Conservation (phyloP, 1,140 invertebrate species). For the Brachystomella parvula region DNA sequence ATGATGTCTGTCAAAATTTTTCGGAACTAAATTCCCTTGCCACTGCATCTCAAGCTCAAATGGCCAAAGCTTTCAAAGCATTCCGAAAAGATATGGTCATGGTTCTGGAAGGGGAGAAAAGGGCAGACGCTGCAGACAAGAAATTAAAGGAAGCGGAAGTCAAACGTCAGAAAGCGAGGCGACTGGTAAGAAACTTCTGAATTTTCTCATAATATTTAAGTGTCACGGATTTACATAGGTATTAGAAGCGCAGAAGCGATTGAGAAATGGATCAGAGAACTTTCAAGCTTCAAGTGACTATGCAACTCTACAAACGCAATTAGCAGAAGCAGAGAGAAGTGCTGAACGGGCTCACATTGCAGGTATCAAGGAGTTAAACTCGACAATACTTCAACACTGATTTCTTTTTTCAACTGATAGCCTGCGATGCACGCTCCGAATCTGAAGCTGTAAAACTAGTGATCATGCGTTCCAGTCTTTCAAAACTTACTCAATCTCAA, state of each 20-base stretch:
- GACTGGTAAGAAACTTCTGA: conserved; percentile 38
- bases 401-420: conserved; percentile 39
- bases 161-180: conserved; percentile 31
- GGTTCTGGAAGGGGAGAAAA: conserved; percentile 34
- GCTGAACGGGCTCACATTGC: conserved; percentile 48
- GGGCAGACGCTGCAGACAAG: conserved; percentile 28
- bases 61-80: conserved; percentile 38
- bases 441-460: conserved; percentile 53
- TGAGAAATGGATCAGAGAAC: conserved; percentile 44
- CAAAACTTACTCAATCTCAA: conserved; percentile 48
- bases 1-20: conserved; percentile 48
- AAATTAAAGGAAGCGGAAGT: conserved; percentile 32
- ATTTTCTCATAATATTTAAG: background rate
- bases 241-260: conserved; percentile 49
- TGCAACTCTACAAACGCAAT: conserved; percentile 44
- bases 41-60: conserved; percentile 50
- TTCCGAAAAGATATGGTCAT: conserved; percentile 41
- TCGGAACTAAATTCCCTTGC: conserved; percentile 48
- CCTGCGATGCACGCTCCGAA: conserved; percentile 47
- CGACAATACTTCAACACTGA: background rate
- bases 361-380: conserved; percentile 43
- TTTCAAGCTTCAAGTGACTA: conserved; percentile 42
- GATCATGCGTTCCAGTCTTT: conserved; percentile 48
- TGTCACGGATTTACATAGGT: conserved; percentile 41
- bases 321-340: conserved; percentile 47